Base-by-base conservation (phyloP, 1,140 invertebrate genomes). In the Phenacoccus solenopsis region DNA sequence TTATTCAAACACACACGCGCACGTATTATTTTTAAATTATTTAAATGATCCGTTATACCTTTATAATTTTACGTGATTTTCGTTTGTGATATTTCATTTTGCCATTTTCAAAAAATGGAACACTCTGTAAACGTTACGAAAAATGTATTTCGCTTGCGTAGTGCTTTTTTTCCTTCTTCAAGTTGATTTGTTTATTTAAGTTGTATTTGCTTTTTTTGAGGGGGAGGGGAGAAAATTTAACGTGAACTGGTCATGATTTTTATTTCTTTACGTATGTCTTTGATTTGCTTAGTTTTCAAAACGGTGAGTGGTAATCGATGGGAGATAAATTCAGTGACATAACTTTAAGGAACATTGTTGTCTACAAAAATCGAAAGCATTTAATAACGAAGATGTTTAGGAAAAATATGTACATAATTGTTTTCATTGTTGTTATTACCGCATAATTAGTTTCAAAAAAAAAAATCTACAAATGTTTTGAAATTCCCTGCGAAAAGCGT, bases 21-120 rank as follows among this genome's bases (percentile, higher is more conserved):
- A 5, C 30, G 30, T 32, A 32, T 59, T 59, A 38, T 38, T 59
- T 59, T 20, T 5, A 22, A 20, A 9, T 59, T 64, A 24, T 64
- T 64, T 20, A 64, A 64, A 64, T 22, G 59, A 64, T 64, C 20
- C 59, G 59, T 64, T 24, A 25, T 64, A 25, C 16, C 5, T 64
- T 64, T 64, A 25, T 64, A 25, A 64, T 25, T 64, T 64, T 64
- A 64, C 59, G 59, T 64, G 59, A 64, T 64, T 64, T 64, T 64
- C 25, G 22, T 64, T 64, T 64, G 59, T 64, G 59, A 64, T 64
- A 64, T 25, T 64, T 64, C 59, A 64, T 64, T 64, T 64, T 64
- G 59, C 59, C 59, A 64, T 64, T 64, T 64, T 64, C 59, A 64
- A 64, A 64, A 64, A 64, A 64, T 64, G 59, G 59, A 24, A 27